A percentile compares a stretch with the other conserved stretches of the same genome.
Conservation (phyloP, 2,888 invertebrate species). For the Syrista parreyssii region DNA sequence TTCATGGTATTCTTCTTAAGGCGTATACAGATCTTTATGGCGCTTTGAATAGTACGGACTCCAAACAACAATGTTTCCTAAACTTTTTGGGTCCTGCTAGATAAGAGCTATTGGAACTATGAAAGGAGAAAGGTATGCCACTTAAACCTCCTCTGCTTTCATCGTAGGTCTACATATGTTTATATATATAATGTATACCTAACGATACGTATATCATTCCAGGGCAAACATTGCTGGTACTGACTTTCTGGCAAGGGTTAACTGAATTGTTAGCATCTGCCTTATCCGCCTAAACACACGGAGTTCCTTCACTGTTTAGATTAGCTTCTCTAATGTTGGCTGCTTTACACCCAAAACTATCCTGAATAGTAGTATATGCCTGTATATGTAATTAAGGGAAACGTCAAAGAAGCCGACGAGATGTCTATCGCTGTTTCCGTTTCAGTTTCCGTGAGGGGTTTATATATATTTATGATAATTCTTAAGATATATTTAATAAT, state of each 20-base stretch:
- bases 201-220: conserved; percentile 2
- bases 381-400: neutral
- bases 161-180: neutral
- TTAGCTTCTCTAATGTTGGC: neutral
- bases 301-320: neutral
- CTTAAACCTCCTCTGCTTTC: neutral
- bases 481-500: neutral
- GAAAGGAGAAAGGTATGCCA: neutral
- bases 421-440: too few relatives aligned
- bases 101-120: neutral
- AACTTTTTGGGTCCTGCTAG: neutral
- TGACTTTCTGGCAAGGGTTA: neutral
- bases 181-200: neutral
- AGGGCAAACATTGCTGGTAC: neutral
- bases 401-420: neutral
- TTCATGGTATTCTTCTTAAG: neutral
- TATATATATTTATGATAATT: neutral
- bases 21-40: neutral
- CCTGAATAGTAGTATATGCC: neutral
- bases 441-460: neutral
- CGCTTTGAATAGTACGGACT: neutral
- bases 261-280: conserved; percentile 1
- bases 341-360: neutral
- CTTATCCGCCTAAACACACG: neutral
- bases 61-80: neutral